These are phyloP conservation scores for Maccullochella peelii DNA, from an alignment of 2,113 vertebrate species.

Conservation along the genomic window DNA sequence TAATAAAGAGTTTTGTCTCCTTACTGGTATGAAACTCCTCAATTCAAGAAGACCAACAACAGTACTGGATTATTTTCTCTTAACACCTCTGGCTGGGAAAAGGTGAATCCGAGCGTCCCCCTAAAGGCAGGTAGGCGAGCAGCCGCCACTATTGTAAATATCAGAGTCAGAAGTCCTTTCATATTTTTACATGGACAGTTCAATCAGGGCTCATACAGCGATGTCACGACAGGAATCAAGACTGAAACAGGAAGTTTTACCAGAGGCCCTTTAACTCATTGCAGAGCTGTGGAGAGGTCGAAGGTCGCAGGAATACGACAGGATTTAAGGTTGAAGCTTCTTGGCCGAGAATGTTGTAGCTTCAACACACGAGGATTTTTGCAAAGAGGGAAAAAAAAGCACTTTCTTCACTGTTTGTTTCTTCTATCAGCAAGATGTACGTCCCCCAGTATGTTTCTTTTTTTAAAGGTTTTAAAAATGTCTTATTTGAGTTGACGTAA, in stretches of 20 bases:
- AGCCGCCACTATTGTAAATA: constrained; percentile 74
- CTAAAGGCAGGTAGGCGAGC: neutral
- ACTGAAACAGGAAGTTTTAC: constrained; percentile 33
- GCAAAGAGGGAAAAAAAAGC: constrained; percentile 56
- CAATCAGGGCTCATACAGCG: constrained; percentile 65
- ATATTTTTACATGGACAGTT: constrained; percentile 66
- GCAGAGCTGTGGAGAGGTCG: constrained; percentile 24
- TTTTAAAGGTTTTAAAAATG: constrained; percentile 62
- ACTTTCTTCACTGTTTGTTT: constrained; percentile 73
- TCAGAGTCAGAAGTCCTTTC: constrained; percentile 47
- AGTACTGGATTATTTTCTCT: neutral
- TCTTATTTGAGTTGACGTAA: constrained; percentile 69
- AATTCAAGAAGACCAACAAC: constrained; percentile 8
- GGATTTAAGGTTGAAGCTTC: constrained; percentile 1
- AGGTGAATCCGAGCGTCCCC: constrained; percentile 8
- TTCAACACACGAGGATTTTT: constrained; percentile 37
- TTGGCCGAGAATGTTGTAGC: constrained; percentile 45
- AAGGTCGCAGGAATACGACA: neutral
- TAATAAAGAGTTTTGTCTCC: neutral
- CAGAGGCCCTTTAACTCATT: constrained; percentile 52
- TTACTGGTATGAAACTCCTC: constrained; percentile 33
- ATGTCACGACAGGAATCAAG: constrained; percentile 58
- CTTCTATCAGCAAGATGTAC: constrained; percentile 53
- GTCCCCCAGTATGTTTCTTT: constrained; percentile 39
- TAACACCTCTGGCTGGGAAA: constrained; percentile 35